Conservation (phyloP, 2,888 invertebrate genomes). For the Melanostoma mellinum region DNA sequence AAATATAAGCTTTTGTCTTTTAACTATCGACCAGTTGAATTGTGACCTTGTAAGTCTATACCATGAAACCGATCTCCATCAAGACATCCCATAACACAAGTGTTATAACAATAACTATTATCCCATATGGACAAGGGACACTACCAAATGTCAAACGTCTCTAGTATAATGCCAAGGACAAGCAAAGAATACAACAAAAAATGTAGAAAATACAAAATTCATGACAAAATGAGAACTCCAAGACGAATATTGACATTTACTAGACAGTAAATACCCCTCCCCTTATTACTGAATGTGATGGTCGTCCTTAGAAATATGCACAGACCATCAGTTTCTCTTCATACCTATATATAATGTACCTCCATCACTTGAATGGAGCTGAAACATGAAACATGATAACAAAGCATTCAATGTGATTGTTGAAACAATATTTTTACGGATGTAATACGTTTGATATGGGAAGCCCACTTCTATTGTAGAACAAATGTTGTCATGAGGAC, state of each 20-base stretch:
- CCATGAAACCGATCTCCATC: conserved; percentile 4
- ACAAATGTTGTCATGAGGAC: no score
- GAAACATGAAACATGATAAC: conserved; percentile 17
- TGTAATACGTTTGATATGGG: background rate
- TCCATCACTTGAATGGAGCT: conserved; percentile 1
- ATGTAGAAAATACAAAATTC: background rate
- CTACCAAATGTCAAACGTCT: conserved; percentile 50
- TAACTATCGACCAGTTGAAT: conserved; percentile 20
- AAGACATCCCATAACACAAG: conserved; percentile 21
- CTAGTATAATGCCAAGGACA: conserved; percentile 29
- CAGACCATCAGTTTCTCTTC: background rate
- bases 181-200: background rate
- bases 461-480: no score
- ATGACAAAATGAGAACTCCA: conserved; percentile 18
- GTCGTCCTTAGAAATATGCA: background rate
- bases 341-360: conserved; percentile 22
- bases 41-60: conserved; percentile 28
- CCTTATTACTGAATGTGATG: background rate
- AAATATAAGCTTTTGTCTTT: background rate
- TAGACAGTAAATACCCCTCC: conserved; percentile 19
- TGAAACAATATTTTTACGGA: no score
- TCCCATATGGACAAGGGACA: conserved; percentile 5
- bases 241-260: conserved; percentile 29
- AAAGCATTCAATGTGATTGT: conserved; percentile 3
- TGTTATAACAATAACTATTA: conserved; percentile 42